Conservation (phyloP, 2,113 vertebrate genomes). For the Rhegmatorhina hoffmannsi region DNA sequence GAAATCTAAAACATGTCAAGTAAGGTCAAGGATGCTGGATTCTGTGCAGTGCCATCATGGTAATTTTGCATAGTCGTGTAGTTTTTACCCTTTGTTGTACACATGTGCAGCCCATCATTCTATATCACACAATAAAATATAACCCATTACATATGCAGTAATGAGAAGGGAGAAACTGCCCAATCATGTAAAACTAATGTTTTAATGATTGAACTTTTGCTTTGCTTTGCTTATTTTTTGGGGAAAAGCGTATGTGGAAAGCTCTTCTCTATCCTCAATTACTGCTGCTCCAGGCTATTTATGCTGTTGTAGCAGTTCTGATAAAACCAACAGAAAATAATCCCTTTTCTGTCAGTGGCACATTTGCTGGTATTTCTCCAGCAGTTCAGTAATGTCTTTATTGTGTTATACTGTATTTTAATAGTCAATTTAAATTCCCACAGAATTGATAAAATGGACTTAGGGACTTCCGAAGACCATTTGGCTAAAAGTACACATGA, state of each 20-base stretch:
- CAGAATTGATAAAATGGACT: constrained; percentile 45
- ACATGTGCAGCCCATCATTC: neutral
- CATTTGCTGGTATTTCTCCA: constrained; percentile 25
- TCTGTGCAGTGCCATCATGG: neutral
- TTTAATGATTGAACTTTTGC: neutral
- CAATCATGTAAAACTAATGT: neutral
- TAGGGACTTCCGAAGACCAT: constrained; percentile 16
- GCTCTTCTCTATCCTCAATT: neutral
- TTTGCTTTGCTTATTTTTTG: neutral
- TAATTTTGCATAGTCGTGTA: neutral
- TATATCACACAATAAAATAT: neutral
- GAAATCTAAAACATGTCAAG: neutral
- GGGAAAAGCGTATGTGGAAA: neutral
- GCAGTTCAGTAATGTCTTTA: constrained; percentile 18
- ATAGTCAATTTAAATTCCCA: constrained; percentile 53
- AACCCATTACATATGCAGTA: neutral
- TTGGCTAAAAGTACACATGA: constrained; percentile 30
- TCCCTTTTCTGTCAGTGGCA: neutral
- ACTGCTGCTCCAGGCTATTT: neutral
- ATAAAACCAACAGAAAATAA: constrained; percentile 39
- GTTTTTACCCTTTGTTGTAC: neutral
- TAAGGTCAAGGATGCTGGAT: neutral
- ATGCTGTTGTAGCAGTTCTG: neutral
- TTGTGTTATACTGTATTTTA: constrained; percentile 26
- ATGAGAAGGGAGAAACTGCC: neutral